These are phyloP conservation scores for Bombus soroeensis DNA, from an alignment of 1,140 invertebrate species.

Conservation along the genomic window DNA sequence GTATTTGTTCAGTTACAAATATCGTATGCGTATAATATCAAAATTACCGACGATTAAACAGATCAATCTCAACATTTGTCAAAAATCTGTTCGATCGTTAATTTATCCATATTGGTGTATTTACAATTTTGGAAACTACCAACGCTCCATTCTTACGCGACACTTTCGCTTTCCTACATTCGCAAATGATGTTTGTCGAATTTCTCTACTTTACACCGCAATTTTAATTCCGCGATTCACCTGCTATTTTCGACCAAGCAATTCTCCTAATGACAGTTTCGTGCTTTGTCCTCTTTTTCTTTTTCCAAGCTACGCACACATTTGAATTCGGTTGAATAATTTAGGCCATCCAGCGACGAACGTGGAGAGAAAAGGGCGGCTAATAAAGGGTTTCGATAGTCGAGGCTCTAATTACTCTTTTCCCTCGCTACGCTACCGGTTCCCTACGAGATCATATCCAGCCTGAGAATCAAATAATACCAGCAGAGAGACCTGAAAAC, in stretches of 20 bases:
- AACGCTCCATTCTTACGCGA: not conserved
- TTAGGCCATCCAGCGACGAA: not conserved
- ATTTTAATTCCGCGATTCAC: not conserved
- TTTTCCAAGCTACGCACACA: not conserved
- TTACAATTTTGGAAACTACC: not conserved
- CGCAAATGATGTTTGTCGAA: not conserved
- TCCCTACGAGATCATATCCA: not conserved
- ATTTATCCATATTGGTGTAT: not conserved
- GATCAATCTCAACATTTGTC: not conserved
- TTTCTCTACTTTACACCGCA: not conserved
- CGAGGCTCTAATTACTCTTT: constrained; percentile 33
- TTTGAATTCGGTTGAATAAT: constrained; percentile 1
- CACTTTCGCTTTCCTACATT: not conserved
- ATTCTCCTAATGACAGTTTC: not conserved
- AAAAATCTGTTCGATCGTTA: not conserved
- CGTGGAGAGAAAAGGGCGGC: not conserved
- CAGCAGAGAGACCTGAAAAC: constrained; percentile 7
- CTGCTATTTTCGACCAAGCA: not conserved
- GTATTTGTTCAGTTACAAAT: not conserved
- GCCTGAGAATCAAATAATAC: constrained; percentile 18
- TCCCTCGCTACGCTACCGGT: not conserved
- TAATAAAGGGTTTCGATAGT: constrained; percentile 42
- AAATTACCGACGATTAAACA: not conserved
- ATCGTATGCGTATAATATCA: not conserved
- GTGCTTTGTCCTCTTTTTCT: not conserved